Evolutionary conservation across 2,888 invertebrate genomes (phyloP).

Genomic region (Mantis religiosa): DNA sequence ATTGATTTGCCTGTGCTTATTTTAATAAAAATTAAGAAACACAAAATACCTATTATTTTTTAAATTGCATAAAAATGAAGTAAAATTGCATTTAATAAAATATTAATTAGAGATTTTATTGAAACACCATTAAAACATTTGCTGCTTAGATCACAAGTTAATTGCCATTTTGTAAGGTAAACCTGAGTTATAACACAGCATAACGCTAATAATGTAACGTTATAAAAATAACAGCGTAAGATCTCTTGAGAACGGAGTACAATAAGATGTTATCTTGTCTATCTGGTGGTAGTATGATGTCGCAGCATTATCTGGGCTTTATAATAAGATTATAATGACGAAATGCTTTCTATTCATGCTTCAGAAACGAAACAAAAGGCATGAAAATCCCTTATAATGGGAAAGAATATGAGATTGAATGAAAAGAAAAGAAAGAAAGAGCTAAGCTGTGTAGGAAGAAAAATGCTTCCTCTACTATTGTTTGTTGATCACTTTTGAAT

Average conservation of each 20-base stretch:
- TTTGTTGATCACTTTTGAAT: conserved; percentile 1
- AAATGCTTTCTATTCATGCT: conserved; percentile 27
- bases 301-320: neutral
- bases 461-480: neutral
- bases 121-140: too few species aligned
- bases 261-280: conserved; percentile 5
- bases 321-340: conserved; percentile 31
- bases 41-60: too few species aligned
- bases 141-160: too few species aligned
- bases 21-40: too few species aligned
- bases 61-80: neutral
- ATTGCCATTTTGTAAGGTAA: too few species aligned
- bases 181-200: too few species aligned
- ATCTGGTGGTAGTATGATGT: neutral
- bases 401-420: neutral
- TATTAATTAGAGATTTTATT: neutral
- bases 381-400: conserved; percentile 19
- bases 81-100: too few species aligned
- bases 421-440: neutral
- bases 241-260: neutral
- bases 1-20: too few species aligned
- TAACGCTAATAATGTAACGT: too few species aligned
- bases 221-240: neutral
- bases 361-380: conserved; percentile 24
- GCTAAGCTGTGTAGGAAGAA: neutral